Evolutionary conservation across 2,113 vertebrate species (phyloP).

Genomic region (Apus apus): DNA sequence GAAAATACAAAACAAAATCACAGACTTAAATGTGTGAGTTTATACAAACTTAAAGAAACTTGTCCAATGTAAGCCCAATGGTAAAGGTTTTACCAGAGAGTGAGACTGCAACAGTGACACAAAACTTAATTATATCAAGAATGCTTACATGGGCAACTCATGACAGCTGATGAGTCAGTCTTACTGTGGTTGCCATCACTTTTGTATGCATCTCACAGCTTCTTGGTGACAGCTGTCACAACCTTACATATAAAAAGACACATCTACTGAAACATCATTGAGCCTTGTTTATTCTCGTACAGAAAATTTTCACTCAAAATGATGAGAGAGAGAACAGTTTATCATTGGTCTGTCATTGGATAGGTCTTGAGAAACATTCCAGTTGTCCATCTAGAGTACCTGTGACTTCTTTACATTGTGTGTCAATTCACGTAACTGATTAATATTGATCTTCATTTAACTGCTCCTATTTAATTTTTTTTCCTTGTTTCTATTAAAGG

Average conservation of each 20-base stretch:
- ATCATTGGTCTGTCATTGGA: neutral
- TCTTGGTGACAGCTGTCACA: neutral
- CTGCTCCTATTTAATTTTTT: neutral
- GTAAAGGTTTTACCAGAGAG: neutral
- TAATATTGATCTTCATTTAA: neutral
- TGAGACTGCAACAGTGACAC: neutral
- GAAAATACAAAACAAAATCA: neutral
- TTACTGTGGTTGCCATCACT: neutral
- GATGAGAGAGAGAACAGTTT: neutral
- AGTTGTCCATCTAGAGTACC: neutral
- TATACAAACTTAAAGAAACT: neutral
- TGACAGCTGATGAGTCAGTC: neutral
- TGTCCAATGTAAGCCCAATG: neutral
- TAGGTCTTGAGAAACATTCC: neutral
- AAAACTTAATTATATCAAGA: neutral
- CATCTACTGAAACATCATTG: neutral
- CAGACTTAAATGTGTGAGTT: neutral
- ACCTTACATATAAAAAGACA: neutral
- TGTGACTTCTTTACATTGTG: neutral
- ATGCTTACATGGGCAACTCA: neutral
- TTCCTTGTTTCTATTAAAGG: neutral
- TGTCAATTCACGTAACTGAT: neutral
- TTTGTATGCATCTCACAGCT: neutral
- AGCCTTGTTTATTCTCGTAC: neutral
- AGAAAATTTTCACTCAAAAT: neutral